Evolutionary conservation across 2,888 invertebrate species (phyloP).

Genomic region (Sinodicranocentrus sp.): DNA sequence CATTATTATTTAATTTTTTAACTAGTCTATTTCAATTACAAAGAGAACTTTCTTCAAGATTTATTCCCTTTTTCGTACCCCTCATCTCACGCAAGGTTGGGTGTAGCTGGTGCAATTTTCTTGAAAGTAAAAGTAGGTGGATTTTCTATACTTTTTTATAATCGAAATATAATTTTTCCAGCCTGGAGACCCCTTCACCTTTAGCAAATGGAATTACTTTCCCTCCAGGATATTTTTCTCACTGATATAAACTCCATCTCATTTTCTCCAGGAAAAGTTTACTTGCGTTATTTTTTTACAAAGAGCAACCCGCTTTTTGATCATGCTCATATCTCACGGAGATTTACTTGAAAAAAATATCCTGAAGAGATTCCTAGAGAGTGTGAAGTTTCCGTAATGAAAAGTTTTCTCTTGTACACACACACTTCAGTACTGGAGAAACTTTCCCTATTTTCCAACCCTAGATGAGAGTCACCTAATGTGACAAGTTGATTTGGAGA

Average conservation of each 20-base stretch:
- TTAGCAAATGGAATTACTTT: slow-evolving; percentile 2
- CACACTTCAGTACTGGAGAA: too few relatives aligned
- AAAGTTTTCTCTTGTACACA: too few relatives aligned
- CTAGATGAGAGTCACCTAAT: too few relatives aligned
- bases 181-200: not conserved
- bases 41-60: not conserved
- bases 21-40: not conserved
- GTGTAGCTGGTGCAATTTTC: not conserved
- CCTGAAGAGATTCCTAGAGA: too few relatives aligned
- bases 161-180: not conserved
- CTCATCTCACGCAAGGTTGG: too few relatives aligned
- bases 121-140: slow-evolving; percentile 1
- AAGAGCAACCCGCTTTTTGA: slow-evolving; percentile 1
- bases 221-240: not conserved
- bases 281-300: not conserved
- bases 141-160: not conserved
- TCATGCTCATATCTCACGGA: not conserved
- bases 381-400: too few relatives aligned
- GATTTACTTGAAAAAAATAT: too few relatives aligned
- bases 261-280: not conserved
- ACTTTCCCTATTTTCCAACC: not conserved
- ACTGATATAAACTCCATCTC: not conserved
- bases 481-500: slow-evolving; percentile 2
- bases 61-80: not conserved
- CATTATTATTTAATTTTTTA: too few relatives aligned